Base-by-base conservation (phyloP, 37 sponge, comb jelly and placozoan species). In the Ianthella basta region DNA sequence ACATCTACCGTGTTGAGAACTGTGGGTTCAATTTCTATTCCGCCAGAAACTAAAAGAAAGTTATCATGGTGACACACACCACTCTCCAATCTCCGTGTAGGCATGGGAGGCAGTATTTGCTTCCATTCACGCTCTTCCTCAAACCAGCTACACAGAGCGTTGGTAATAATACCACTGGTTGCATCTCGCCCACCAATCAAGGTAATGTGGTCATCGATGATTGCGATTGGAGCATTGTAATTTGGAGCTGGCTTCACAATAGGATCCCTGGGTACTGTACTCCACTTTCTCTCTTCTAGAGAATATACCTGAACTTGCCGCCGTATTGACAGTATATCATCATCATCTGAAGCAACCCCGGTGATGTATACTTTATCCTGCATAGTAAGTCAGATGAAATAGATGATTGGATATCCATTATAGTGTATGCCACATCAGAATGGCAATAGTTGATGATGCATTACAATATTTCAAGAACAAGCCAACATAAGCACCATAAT, bases 161-260 rank as follows among this genome's bases (percentile, higher is more conserved):
- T 50, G 54, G 78, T 75, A 16, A 75, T 44, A 15, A 39, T 41
- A 2, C 53, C 78, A 21, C 24, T 75, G 5, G 18, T 13, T 19
- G 53, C 78, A 75, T 75, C 78, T 4, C 21, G 1, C n/a, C 78
- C 78, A 75, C 78, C 78, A 41, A 75, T 23, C 54, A 75, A 23
- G 33, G 78, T 41, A 36, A 75, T n/a, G 25, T 12, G 78, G 2
- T 53, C 78, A 41, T 75, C 40, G 16, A 75, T 40, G 21, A 75
- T 20, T 39, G 78, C 54, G 16, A 41, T 1, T 10, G 37, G 44
- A 41, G 38, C 24, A 16, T 24, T 19, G 78, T 36, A 38, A 13
- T 36, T 24, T 75, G 78, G 78, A 75, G 54, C n/a, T 16, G 78
- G 78, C 8, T 44, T 44, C 50, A 10, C 6, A 10, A 3, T 44